Conservation (phyloP, 1,140 invertebrate genomes). For the Caligus rogercresseyi region DNA sequence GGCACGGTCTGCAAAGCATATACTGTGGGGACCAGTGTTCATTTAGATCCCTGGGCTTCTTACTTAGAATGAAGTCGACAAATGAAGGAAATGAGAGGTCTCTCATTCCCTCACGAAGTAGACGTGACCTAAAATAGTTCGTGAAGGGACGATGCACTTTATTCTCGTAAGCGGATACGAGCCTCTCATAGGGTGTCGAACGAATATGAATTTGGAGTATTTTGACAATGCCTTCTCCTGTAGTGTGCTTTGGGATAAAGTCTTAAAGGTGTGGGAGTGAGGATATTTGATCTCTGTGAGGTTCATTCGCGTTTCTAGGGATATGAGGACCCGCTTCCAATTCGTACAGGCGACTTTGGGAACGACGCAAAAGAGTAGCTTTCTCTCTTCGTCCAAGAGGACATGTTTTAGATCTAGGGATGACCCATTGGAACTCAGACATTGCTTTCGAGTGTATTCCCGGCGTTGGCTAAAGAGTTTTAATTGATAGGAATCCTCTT, state of each 20-base stretch:
- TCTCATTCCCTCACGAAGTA: background rate
- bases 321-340: background rate
- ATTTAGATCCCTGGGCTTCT: background rate
- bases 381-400: background rate
- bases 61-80: background rate
- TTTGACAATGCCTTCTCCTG: background rate
- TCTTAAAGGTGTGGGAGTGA: background rate
- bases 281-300: background rate
- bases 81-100: background rate
- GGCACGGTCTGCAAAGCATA: background rate
- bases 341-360: background rate
- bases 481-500: background rate
- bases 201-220: background rate
- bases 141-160: background rate
- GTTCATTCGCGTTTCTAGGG: background rate
- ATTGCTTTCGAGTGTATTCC: background rate
- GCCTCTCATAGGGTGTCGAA: background rate
- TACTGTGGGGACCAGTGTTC: background rate
- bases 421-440: background rate
- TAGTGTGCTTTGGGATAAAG: background rate
- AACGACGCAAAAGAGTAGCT: background rate
- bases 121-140: background rate
- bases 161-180: background rate
- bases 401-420: background rate
- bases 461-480: background rate